Base-by-base conservation (phyloP, 2,888 invertebrate species). In the Harpalus rubripes region DNA sequence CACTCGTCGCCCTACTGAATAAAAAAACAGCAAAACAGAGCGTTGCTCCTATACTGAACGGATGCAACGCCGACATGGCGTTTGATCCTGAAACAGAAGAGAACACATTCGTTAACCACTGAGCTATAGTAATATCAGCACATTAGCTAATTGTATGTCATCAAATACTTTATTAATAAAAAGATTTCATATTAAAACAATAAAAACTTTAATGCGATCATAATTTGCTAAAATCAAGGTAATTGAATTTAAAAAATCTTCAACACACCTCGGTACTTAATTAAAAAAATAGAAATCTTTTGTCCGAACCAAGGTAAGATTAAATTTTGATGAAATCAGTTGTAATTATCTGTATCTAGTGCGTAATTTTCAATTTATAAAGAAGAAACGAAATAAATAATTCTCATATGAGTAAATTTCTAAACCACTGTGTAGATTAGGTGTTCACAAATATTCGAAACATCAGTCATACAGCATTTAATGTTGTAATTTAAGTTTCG, bases 31-130 rank as follows among this genome's bases (percentile, higher is more conserved):
- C 61, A 26, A 78, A 59, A 76, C 84, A 84, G 84, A 84, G 84
- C 84, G 84, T 78, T 65, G 84, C 84, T 78, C 84, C 84, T 84
- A 84, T 84, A 84, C 84, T 74, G 84, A 78, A 61, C 52, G 84
- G 78, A 84, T 84, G 76, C 84, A 78, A 84, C 84, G 84, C 84
- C 84, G 78, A 78, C 84, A 84, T 84, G 84, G 84, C 84, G 84
- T 76, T 83, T 63, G 65, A 78, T 84, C 84, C 84, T 84, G 78
- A 44, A 84, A 84, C 39, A 84, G 63, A 84, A 78, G 41, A 81
- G 68, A 63, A 32, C 32, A 32, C 5, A 32, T 32, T 32, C 41
- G 41, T 59, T 80, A 61, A 52, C 10, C 16, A 74, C 18, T 74
- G 41, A 74, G 41, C 32, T 6, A 68, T 26, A 63, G 12, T 61